Evolutionary conservation across 2,888 invertebrate genomes (phyloP).

Genomic region (Axea sp.): DNA sequence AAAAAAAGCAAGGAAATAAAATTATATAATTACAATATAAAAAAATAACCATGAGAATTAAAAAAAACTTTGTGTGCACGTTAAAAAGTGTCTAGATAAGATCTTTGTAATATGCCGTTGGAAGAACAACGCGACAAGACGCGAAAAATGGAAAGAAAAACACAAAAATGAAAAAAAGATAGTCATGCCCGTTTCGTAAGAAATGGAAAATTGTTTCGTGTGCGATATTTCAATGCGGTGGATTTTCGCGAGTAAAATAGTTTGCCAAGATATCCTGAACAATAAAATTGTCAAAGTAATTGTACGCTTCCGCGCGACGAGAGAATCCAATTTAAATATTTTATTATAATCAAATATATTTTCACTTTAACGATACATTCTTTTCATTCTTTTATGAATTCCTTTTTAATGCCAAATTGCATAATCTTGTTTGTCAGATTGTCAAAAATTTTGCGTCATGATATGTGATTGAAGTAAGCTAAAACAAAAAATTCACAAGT

Average conservation of each 20-base stretch:
- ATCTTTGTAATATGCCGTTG: constrained; percentile 25
- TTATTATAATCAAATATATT: constrained; percentile 50
- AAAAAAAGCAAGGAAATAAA: not conserved
- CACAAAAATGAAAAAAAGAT: constrained; percentile 28
- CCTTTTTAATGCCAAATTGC: constrained; percentile 10
- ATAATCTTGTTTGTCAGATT: constrained; percentile 25
- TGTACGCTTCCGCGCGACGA: constrained; percentile 34
- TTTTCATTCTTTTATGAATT: not conserved
- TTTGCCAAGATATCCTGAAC: constrained; percentile 35
- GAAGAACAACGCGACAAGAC: constrained; percentile 16
- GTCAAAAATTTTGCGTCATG: too few species aligned
- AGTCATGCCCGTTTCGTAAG: constrained; percentile 25
- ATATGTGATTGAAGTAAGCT: too few species aligned
- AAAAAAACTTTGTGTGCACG: constrained; percentile 36
- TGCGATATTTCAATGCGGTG: constrained; percentile 19
- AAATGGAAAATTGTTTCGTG: constrained; percentile 35
- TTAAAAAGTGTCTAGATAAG: constrained; percentile 37
- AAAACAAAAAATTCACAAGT: too few species aligned
- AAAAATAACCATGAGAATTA: too few species aligned
- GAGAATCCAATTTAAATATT: constrained; percentile 51
- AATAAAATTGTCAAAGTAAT: constrained; percentile 55
- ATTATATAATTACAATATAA: too few species aligned
- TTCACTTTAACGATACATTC: constrained; percentile 14
- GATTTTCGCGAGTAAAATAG: constrained; percentile 46
- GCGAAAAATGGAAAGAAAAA: constrained; percentile 7